Conservation (phyloP, 1,140 invertebrate species). For the Hypothenemus hampei region DNA sequence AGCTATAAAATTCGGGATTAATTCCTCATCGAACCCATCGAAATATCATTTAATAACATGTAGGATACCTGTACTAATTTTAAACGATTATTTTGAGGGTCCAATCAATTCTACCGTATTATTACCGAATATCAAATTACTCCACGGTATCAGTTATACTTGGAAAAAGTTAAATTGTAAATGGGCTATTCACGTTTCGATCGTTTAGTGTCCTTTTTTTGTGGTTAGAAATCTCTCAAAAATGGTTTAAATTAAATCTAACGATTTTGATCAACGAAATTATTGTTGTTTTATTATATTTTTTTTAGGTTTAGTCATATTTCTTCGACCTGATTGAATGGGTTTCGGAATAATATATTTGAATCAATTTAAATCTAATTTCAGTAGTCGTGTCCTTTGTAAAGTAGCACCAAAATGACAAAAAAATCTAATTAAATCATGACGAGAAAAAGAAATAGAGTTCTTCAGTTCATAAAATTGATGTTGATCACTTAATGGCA, state of each 20-base stretch:
- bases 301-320: too few species aligned
- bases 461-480: background rate
- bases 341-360: too few species aligned
- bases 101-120: slow-evolving; percentile 39
- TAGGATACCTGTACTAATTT: slow-evolving; percentile 27
- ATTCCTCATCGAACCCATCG: slow-evolving; percentile 30
- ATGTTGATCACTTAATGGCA: background rate
- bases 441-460: too few species aligned
- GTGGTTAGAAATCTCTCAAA: too few species aligned
- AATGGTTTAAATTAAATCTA: too few species aligned
- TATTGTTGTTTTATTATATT: too few species aligned
- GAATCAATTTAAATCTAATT: too few species aligned
- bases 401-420: too few species aligned
- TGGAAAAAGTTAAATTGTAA: slow-evolving; percentile 16
- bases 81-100: slow-evolving; percentile 36
- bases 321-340: too few species aligned
- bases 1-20: slow-evolving; percentile 30
- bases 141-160: slow-evolving; percentile 9
- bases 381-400: too few species aligned
- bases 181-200: slow-evolving; percentile 1
- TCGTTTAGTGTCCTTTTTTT: background rate
- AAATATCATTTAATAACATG: slow-evolving; percentile 22
- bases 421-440: too few species aligned
- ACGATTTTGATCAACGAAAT: too few species aligned
- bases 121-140: slow-evolving; percentile 37